A percentile compares a stretch with the other conserved stretches of the same genome.
These are phyloP conservation scores for Zootoca vivipara DNA, from an alignment of 2,113 vertebrate genomes.

Conservation along the genomic window DNA sequence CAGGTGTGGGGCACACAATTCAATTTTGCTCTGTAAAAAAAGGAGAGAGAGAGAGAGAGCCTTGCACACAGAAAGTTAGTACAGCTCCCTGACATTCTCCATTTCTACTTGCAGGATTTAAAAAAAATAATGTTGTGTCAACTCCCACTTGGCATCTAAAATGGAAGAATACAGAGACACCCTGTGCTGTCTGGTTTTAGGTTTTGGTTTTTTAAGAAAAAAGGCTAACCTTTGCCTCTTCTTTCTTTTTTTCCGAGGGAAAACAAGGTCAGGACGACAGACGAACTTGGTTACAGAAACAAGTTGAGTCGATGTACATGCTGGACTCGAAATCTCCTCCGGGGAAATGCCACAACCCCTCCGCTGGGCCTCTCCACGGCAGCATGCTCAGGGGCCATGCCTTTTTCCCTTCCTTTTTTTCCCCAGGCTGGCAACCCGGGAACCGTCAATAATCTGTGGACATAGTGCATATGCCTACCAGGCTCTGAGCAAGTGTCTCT, in stretches of 20 bases:
- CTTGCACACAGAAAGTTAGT: neutral
- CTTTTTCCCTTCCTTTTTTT: neutral
- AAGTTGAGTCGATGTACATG: conserved; percentile 18
- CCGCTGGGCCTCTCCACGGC: conserved; percentile 41
- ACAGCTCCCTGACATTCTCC: neutral
- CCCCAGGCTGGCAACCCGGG: neutral
- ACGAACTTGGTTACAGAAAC: conserved; percentile 55
- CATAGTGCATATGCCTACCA: conserved; percentile 36
- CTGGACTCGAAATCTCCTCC: conserved; percentile 17
- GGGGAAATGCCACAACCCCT: conserved; percentile 54
- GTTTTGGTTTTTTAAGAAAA: neutral
- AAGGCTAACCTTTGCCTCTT: conserved; percentile 54
- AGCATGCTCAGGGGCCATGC: neutral
- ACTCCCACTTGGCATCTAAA: neutral
- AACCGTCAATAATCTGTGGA: conserved; percentile 42
- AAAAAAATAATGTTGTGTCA: neutral
- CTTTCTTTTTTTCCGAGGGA: conserved; percentile 38
- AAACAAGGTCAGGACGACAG: conserved; percentile 67
- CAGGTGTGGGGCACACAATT: neutral
- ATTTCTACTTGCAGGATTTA: neutral
- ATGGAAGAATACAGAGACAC: neutral
- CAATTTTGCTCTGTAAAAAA: neutral
- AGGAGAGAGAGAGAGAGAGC: neutral
- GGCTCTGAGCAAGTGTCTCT: conserved; percentile 53
- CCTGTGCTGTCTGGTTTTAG: neutral